Conservation (phyloP, 2,113 vertebrate species). For the Clinocottus analis region DNA sequence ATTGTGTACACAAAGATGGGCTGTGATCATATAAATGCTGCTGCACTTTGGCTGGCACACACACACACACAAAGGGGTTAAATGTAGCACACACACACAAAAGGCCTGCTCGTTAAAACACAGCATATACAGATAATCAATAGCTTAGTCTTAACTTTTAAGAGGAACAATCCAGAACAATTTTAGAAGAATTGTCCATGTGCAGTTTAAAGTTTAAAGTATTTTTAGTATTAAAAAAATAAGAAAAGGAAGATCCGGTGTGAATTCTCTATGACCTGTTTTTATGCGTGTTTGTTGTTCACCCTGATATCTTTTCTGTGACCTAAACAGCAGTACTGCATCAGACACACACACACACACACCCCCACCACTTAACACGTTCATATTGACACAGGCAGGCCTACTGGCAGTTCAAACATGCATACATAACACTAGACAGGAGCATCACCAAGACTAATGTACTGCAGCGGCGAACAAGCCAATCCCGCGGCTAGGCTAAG, state of each 20-base stretch:
- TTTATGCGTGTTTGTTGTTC: conserved; percentile 12
- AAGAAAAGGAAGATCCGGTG: too few species aligned
- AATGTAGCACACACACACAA: background rate
- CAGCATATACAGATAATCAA: conserved; percentile 32
- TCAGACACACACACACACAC: background rate
- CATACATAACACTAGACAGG: conserved; percentile 55
- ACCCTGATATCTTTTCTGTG: conserved; percentile 42
- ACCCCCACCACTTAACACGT: conserved; percentile 51
- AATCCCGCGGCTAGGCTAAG: conserved; percentile 41
- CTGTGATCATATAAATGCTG: conserved; percentile 39
- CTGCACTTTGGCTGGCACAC: conserved; percentile 47
- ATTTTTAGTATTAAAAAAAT: conserved; percentile 2
- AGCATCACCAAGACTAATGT: conserved; percentile 65
- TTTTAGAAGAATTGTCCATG: background rate
- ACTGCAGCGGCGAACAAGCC: conserved; percentile 48
- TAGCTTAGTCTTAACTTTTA: background rate
- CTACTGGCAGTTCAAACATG: conserved; percentile 60
- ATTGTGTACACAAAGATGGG: conserved; percentile 64
- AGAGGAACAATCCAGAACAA: background rate
- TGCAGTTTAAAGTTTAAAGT: too few species aligned
- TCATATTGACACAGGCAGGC: conserved; percentile 52
- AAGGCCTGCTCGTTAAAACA: conserved; percentile 28
- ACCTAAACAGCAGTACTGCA: conserved; percentile 34
- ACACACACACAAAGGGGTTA: conserved; percentile 23
- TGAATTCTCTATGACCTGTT: background rate